Base-by-base conservation (phyloP, 2,888 invertebrate genomes). In the Marasmarcha lunaedactyla region DNA sequence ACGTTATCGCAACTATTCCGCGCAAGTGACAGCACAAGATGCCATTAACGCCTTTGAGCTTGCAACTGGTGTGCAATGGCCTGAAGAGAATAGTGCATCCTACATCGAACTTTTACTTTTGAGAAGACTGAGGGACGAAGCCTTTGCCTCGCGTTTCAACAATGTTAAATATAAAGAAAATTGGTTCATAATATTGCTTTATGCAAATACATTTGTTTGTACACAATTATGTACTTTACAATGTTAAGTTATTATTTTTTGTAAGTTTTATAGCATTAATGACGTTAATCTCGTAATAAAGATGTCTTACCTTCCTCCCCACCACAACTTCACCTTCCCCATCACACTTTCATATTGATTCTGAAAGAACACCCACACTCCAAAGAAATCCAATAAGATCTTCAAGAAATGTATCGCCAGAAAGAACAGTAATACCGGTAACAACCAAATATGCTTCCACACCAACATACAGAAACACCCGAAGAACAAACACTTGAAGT, bases 391-490 rank as follows among this genome's bases (percentile, higher is more conserved):
- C 52, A 87, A 48, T 49, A 69, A 42, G 60, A 77, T 72, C 67
- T 88, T 70, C 10, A 92, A 55, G 7, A 87, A 71, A 63, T 92
- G 91, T 49, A 92, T 89, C 1, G 88, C 83, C 40, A 95, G 78
- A 5, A 95, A 94, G 49, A 96, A 85, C 1, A 92, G 86, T 38
- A 94, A 81, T 14, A 95, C 85, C 5, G 91, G 89, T 47, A 94
- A 71, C 42, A 94, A 74, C 92, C 95, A 94, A 38, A 92, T 87
- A 57, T 95, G 90, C 54, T 92, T 92, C 90, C 95, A 96, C 11
- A 96, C 84, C 20, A 95, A 85, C 77, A 95, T 94, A 39, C 91
- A 87, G 5, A 90, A 74, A 53, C 95, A 94, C 1, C 91, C 91
- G 84, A 94, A 95, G 49, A 95, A 84, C 9, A 95, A 71, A 2